Base-by-base conservation (phyloP, 37 sponge, comb jelly and placozoan species). In the Petrosia ficiformis region DNA sequence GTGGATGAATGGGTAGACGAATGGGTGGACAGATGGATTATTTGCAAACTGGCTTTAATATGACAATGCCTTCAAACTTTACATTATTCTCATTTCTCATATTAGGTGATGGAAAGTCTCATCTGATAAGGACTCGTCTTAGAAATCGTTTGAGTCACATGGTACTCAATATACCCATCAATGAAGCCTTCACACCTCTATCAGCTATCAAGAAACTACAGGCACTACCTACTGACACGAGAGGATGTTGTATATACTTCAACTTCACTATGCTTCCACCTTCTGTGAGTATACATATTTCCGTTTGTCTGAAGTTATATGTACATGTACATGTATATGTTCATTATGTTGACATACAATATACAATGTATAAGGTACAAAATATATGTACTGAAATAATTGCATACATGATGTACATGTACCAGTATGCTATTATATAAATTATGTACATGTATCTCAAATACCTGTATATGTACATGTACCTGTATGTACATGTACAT, bases 221-320 rank as follows among this genome's bases (percentile, higher is more conserved):
- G 34, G 39, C 8, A 10, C 65, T 86, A 25, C 57, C 65, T 0
- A 59, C 54, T 29, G 81, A 84, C 34, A 33, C 41, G 0, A 8
- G 67, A 16, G 61, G 70, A 1, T 82, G 77, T 77, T 73, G 78
- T 22, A 43, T 91, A 26, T 86, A 68, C 72, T 86, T 91, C 66
- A 91, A 91, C 71, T 78, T 91, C 75, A 91, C 92, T 58, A 77
- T 90, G 44, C 66, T 84, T 16, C 82, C 91, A 41, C 91, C 91
- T 36, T 77, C 73, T 66, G 87, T 86, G 59, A 86, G 74, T 70
- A 61, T 33, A 29, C n/a, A 48, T 8, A 29, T 22, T 42, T 39
- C 22, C 21, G 39, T n/a, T n/a, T n/a, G n/a, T n/a, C n/a, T n/a
- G n/a, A n/a, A n/a, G n/a, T n/a, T n/a, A n/a, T n/a, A n/a, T n/a